Evolutionary conservation across 2,113 vertebrate species (phyloP), one percentile per base, ranked within the genome.

Genomic region (Daphoenositta chrysoptera): DNA sequence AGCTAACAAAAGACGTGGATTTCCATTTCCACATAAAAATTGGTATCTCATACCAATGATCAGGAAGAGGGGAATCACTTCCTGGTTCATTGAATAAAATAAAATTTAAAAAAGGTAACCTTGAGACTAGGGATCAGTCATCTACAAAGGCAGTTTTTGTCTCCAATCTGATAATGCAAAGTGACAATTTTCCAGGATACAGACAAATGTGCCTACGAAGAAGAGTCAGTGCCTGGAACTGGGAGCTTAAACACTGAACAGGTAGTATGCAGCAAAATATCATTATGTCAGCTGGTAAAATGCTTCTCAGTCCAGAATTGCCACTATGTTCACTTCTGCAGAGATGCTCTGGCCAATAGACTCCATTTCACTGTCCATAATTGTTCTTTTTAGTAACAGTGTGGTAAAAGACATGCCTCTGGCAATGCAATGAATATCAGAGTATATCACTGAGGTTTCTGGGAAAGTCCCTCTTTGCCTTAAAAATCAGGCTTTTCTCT

Each of bases 121-220:
- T 58, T 73, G 47, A 81, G 61, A 65, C 57, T 47, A 86, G 47
- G 21, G 37, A 85, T 75, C 70, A 84, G 19, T 75, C 27, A 79
- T 37, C 44, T 60, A 64, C 44, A 48, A 85, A 72, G 53, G n/a
- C 10, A 54, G 39, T 66, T 81, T 87, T 14, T 37, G 35, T 81
- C 69, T 89, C 35, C 28, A 71, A 22, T 54, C 30, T 44, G 65
- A 48, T 60, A 90, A 76, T 37, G 37, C 37, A 83, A 71, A 87
- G 53, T 79, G 75, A 91, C 61, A 65, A 30, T 76, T 93, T 96
- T 90, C 58, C 45, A 87, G 48, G 37, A 61, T 53, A 68, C 26
- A 84, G 47, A 73, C 3, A 85, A 79, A 87, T 15, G 3, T 71
- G 68, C 39, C 27, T 68, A 42, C 6, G 30, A 93, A 53, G 51